Evolutionary conservation across 2,113 vertebrate species (phyloP), one percentile per base, ranked within the genome.

Genomic region (Ailurus styani): DNA sequence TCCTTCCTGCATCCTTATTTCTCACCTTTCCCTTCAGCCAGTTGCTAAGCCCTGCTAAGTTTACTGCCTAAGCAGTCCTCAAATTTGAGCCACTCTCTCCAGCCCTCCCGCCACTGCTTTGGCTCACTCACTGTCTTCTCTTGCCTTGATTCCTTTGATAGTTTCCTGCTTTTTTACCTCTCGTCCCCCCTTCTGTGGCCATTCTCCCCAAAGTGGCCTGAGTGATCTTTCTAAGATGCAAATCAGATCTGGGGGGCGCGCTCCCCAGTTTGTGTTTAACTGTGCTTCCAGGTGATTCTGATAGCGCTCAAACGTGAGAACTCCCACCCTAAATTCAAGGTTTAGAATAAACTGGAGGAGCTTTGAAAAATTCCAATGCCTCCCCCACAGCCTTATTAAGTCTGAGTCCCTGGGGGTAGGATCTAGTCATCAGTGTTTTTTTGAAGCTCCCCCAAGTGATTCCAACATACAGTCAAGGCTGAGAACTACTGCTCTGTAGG

Each of bases 151-250:
- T 90, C 68, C 55, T 91, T 70, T 18, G 37, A 57, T 55, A 86
- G 45, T 60, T 89, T 94, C 34, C 31, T 78, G 42, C 54, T 85
- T 64, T 55, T 42, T 95, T 40, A 81, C 6, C 40, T 94, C 31
- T 79, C 62, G 64, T 45, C 15, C 6, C 21, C 3, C 0, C 2
- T 18, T 66, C 47, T 21, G 12, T 11, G 70, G 34, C 5, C 15
- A 64, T 95, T 87, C n/a, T 91, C 72, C 47, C 42, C n/a, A 79
- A 34, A 66, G 85, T 81, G 82, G n/a, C 29, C 55, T 42, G 15
- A 94, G 42, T 70, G 29, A 91, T 25, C 64, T 95, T 98, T 97
- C 55, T 79, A 82, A 89, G 34, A 81, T 73, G 9, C 14, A 91
- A n/a, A 81, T 93, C 7, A 64, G 18, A 88, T 84, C n/a, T n/a